phyloP scores from a whole-genome alignment of 2,888 invertebrate species.

The Drosophila merina region DNA sequence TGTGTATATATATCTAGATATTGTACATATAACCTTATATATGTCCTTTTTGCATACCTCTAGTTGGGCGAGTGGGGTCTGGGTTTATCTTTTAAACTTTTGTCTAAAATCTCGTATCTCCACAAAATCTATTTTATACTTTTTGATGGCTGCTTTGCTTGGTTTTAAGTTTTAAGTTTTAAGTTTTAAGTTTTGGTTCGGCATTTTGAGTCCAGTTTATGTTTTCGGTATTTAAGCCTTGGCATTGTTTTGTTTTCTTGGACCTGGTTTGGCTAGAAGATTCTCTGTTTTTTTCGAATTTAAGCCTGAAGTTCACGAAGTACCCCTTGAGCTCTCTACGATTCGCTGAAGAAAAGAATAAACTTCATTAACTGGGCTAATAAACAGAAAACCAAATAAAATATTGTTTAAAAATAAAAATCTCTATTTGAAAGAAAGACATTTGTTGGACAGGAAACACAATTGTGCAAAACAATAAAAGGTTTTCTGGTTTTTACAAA shows the following conservation, averaged over 20 bases:
- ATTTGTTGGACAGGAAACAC: slow-evolving; percentile 11
- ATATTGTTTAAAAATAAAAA: no score
- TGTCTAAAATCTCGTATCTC: slow-evolving; percentile 45
- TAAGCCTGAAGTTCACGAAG: slow-evolving; percentile 43
- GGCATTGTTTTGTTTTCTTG: slow-evolving; percentile 19
- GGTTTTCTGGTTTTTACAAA: neutral
- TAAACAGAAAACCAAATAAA: slow-evolving; percentile 7
- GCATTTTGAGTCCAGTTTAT: slow-evolving; percentile 3
- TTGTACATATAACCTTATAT: slow-evolving; percentile 37
- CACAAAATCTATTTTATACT: slow-evolving; percentile 48
- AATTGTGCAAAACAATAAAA: slow-evolving; percentile 14
- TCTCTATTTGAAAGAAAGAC: slow-evolving; percentile 2
- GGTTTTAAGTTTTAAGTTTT: slow-evolving; percentile 6
- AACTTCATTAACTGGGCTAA: slow-evolving; percentile 13
- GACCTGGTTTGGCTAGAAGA: slow-evolving; percentile 41
- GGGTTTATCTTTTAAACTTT: slow-evolving; percentile 1
- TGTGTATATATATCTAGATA: slow-evolving; percentile 34
- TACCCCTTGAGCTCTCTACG: slow-evolving; percentile 49
- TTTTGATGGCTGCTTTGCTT: slow-evolving; percentile 13
- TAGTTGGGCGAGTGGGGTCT: slow-evolving; percentile 4
- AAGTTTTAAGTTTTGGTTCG: slow-evolving; percentile 10
- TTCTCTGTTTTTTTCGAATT: slow-evolving; percentile 24
- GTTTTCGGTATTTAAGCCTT: neutral
- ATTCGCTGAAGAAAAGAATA: slow-evolving; percentile 56
- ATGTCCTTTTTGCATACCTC: slow-evolving; percentile 35